Base-by-base conservation (phyloP, 2,888 invertebrate species). In the Scaptomyza flava region DNA sequence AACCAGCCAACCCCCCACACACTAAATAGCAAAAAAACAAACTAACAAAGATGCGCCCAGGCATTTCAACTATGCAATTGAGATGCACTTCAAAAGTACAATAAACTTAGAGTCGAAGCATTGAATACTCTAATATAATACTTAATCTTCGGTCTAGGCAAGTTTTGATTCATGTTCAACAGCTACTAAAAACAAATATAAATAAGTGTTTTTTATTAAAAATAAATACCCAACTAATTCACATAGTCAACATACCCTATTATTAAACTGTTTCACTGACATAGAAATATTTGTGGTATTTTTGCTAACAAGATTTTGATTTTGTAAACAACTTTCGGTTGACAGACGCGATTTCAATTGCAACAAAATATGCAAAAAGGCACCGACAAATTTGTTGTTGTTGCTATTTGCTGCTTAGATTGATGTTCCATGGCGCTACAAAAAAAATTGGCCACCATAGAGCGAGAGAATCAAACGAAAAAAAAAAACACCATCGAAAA, bases 281-380 rank as follows among this genome's bases (percentile, higher is more conserved):
- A 34, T 34, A 47, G 30, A 86, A 70, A 67, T 68, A 82, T 82
- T 72, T 68, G 63, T 46, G 56, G 79, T 53, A 76, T 65, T 81
- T 79, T 61, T 81, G 67, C 67, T 61, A 71, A 79, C 86, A 81
- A 85, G 66, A 69, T 74, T 83, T 70, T 34, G 59, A 67, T 75
- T 77, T 69, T 71, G 84, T 83, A 54, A 86, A 71, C 79, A 80
- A 71, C 75, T 75, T 83, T 61, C 57, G 75, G 68, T 77, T 64
- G 81, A 77, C 81, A 80, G 60, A 42, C 38, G 75, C 68, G 67
- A 77, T 72, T 72, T 72, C 75, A 76, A 76, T 73, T 63, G 63
- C 65, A 52, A 42, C 61, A 48, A 62, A 48, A 56, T 51, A 73
- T 73, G 68, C 74, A 73, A 73, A 67, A 68, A 59, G 59, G 60